Percentiles rank a stretch among this genome's conserved stretches.
These are phyloP conservation scores for Nymphalis io DNA, from an alignment of 1,140 invertebrate species.

Conservation along the genomic window DNA sequence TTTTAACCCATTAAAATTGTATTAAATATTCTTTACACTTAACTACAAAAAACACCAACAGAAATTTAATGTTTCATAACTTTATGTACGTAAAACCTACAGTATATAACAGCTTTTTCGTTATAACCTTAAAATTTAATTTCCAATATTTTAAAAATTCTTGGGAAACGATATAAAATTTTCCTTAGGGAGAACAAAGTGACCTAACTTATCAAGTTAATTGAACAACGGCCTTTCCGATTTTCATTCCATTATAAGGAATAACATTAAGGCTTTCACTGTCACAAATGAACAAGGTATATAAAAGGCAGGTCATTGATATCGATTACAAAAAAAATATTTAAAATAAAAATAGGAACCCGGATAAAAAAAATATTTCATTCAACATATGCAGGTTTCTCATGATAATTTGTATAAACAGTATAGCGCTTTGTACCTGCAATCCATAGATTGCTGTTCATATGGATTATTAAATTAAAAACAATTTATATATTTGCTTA, in stretches of 20 bases:
- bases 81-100: too few species aligned
- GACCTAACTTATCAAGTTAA: conserved; percentile 11
- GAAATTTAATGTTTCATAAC: too few species aligned
- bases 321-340: background rate
- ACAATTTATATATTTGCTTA: too few species aligned
- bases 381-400: too few species aligned
- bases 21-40: too few species aligned
- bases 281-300: conserved; percentile 11
- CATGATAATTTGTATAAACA: too few species aligned
- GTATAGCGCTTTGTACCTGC: too few species aligned
- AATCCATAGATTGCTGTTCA: too few species aligned
- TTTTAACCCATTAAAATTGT: too few species aligned
- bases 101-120: background rate
- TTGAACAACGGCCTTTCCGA: conserved; percentile 25
- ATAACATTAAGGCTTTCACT: conserved; percentile 23
- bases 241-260: conserved; percentile 24
- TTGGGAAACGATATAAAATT: background rate
- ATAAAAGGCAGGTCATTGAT: background rate
- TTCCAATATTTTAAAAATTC: conserved; percentile 1
- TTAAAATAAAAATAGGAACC: background rate
- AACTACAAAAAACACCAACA: too few species aligned
- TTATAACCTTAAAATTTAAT: conserved; percentile 7
- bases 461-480: too few species aligned
- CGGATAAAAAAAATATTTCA: too few species aligned
- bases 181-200: background rate